These are phyloP conservation scores for Chaunax sp. DNA, from an alignment of 2,797 vertebrate genomes.

Conservation along the genomic window DNA sequence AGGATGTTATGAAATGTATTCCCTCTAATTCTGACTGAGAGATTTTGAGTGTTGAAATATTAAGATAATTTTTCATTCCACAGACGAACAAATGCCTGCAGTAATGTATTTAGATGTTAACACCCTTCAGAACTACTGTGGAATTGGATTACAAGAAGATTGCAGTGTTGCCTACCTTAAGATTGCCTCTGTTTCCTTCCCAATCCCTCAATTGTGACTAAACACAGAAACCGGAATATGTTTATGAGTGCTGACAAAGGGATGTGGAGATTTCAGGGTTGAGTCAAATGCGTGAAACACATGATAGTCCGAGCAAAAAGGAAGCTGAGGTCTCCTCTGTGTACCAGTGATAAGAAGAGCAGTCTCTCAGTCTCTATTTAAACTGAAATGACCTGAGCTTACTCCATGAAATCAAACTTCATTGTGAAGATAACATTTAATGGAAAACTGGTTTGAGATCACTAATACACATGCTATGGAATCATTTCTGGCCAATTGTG, in stretches of 20 bases:
- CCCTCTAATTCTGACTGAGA: neutral
- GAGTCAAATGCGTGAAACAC: slow-evolving; percentile 19
- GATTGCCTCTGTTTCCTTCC: slow-evolving; percentile 1
- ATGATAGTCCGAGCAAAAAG: neutral
- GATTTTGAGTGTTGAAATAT: slow-evolving; percentile 22
- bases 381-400: slow-evolving; percentile 22
- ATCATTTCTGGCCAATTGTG: slow-evolving; percentile 39
- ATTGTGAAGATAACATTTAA: slow-evolving; percentile 41
- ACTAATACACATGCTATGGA: slow-evolving; percentile 35
- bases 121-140: slow-evolving; percentile 20
- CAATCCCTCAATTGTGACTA: slow-evolving; percentile 32
- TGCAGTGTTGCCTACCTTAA: slow-evolving; percentile 35
- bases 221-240: slow-evolving; percentile 22
- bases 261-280: slow-evolving; percentile 36
- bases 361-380: slow-evolving; percentile 14
- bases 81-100: slow-evolving; percentile 11
- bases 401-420: slow-evolving; percentile 28
- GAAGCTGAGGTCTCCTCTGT: slow-evolving; percentile 4
- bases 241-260: slow-evolving; percentile 12
- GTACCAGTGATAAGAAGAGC: slow-evolving; percentile 19
- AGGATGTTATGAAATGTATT: slow-evolving; percentile 24
- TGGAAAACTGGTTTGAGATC: slow-evolving; percentile 36
- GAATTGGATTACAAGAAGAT: slow-evolving; percentile 40
- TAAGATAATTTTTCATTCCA: slow-evolving; percentile 24
- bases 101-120: slow-evolving; percentile 31